Evolutionary conservation across 2,113 vertebrate genomes (phyloP).

Genomic region (Nothoprocta pentlandii): DNA sequence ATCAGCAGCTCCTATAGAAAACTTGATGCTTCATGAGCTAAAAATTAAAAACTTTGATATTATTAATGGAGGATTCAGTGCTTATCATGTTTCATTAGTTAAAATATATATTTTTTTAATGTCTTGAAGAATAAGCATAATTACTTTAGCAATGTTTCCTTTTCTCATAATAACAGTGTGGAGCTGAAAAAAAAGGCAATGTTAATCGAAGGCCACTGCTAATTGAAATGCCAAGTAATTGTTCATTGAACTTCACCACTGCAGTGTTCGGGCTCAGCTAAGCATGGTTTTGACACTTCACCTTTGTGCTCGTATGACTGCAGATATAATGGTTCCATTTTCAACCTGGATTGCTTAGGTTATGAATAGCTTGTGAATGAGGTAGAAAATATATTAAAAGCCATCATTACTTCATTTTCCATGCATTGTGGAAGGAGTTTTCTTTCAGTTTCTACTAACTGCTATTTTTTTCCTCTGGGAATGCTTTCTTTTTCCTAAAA

Average conservation of each 20-base stretch:
- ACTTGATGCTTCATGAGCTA: slow-evolving; percentile 74
- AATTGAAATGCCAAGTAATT: slow-evolving; percentile 35
- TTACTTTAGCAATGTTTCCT: slow-evolving; percentile 56
- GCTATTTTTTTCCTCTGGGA: not conserved
- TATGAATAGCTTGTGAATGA: not conserved
- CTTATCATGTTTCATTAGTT: slow-evolving; percentile 78
- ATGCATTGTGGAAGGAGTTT: not conserved
- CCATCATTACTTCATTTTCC: not conserved
- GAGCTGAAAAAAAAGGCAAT: not conserved
- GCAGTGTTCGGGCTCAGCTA: not conserved
- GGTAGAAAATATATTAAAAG: not conserved
- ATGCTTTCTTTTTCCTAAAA: not conserved
- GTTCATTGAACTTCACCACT: slow-evolving; percentile 16
- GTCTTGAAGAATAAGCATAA: slow-evolving; percentile 45
- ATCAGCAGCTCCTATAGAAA: slow-evolving; percentile 70
- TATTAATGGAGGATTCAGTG: slow-evolving; percentile 67
- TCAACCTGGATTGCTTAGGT: not conserved
- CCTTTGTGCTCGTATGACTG: not conserved
- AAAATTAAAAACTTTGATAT: slow-evolving; percentile 66
- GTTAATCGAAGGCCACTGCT: slow-evolving; percentile 6
- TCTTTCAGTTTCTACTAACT: not conserved
- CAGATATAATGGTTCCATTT: slow-evolving; percentile 1
- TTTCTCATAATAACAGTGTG: slow-evolving; percentile 29
- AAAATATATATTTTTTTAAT: slow-evolving; percentile 69
- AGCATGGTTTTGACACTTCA: not conserved